These are phyloP conservation scores for Nothobranchius furzeri DNA, from an alignment of 2,113 vertebrate species.

Conservation along the genomic window DNA sequence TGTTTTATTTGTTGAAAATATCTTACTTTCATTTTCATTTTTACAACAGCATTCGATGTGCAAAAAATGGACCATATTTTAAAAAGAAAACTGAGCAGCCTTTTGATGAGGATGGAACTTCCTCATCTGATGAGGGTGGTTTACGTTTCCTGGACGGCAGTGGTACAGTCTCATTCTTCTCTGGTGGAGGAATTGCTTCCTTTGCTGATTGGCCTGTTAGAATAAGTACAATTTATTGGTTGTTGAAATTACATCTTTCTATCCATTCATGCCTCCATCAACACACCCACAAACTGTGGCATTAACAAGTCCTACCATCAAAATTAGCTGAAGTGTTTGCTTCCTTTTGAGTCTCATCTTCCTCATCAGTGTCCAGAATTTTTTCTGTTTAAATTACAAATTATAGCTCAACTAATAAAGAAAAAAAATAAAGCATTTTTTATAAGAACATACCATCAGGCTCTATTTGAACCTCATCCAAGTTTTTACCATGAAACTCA, in stretches of 20 bases:
- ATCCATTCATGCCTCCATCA: neutral
- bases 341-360: neutral
- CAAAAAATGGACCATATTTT: too few relatives aligned
- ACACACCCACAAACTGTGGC: neutral
- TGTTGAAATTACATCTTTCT: too few relatives aligned
- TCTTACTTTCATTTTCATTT: too few relatives aligned
- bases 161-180: neutral
- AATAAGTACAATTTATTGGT: neutral
- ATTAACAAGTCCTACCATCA: constrained; percentile 11
- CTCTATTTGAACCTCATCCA: constrained; percentile 24
- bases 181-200: neutral
- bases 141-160: neutral
- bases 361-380: constrained; percentile 4
- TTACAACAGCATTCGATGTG: too few relatives aligned
- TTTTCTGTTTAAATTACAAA: constrained; percentile 13
- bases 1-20: too few relatives aligned
- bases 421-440: neutral
- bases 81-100: too few relatives aligned
- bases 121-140: too few relatives aligned
- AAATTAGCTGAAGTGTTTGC: neutral
- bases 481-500: constrained; percentile 34
- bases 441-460: constrained; percentile 8
- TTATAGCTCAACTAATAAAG: neutral
- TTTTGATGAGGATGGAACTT: too few relatives aligned
- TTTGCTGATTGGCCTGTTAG: neutral